Percentiles rank a stretch among this genome's conserved stretches.
Evolutionary conservation across 2,113 vertebrate species (phyloP).

Genomic region (Tupaia chinensis): DNA sequence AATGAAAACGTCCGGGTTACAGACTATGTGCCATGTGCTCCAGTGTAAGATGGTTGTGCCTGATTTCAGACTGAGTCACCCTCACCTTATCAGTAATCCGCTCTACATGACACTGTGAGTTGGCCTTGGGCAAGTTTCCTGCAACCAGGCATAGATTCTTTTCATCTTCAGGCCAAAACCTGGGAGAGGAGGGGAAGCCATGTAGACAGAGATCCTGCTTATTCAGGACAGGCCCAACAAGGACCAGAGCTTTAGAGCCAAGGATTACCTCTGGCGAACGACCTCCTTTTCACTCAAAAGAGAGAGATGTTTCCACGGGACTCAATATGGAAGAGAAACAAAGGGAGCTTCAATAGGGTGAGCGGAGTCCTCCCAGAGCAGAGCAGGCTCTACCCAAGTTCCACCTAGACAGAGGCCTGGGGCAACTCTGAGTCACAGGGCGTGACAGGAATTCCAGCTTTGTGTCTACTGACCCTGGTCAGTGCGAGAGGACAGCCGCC

Average conservation of each 20-base stretch:
- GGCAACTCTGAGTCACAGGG: slow-evolving; percentile 46
- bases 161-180: not conserved
- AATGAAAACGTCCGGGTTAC: slow-evolving; percentile 65
- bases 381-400: not conserved
- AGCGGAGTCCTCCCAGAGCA: slow-evolving; percentile 49
- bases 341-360: not conserved
- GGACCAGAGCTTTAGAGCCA: not conserved
- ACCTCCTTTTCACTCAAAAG: not conserved
- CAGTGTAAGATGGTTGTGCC: slow-evolving; percentile 23
- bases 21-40: slow-evolving; percentile 42
- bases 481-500: not conserved
- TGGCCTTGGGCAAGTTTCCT: slow-evolving; percentile 42
- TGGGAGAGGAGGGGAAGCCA: not conserved
- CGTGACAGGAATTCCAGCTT: slow-evolving; percentile 36
- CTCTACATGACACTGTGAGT: not conserved
- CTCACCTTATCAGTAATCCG: not conserved
- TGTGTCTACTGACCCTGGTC: slow-evolving; percentile 48
- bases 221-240: not conserved
- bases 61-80: slow-evolving; percentile 53
- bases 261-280: not conserved
- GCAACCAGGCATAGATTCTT: slow-evolving; percentile 10
- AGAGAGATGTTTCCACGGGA: slow-evolving; percentile 30
- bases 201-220: not conserved
- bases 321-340: not conserved
- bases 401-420: not conserved